Percentiles rank a stretch among this genome's conserved stretches.
phyloP scores from a whole-genome alignment of 2,888 invertebrate species.

The Cephus sareptanus region DNA sequence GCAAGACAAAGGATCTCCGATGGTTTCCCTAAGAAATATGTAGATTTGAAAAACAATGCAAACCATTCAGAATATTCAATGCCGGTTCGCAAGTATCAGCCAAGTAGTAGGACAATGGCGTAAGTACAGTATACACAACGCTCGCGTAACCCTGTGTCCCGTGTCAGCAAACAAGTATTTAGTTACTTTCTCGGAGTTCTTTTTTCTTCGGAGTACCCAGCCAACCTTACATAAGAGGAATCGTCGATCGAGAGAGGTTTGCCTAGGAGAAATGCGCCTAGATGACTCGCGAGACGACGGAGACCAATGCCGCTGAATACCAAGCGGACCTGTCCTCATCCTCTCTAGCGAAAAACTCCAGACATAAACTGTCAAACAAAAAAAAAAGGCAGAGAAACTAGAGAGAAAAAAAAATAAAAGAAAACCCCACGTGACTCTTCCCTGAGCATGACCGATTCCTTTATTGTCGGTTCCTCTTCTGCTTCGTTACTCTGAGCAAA shows the following conservation, averaged over 20 bases:
- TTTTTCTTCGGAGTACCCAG: background rate
- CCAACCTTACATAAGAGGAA: background rate
- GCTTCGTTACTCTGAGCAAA: background rate
- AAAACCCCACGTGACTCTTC: background rate
- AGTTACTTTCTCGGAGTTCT: constrained; percentile 19
- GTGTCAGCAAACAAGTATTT: constrained; percentile 6
- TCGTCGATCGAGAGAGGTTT: background rate
- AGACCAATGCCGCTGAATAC: background rate
- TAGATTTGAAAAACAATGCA: background rate
- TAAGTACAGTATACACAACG: background rate
- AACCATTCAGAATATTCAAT: background rate
- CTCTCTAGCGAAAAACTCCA: background rate
- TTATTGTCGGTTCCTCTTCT: background rate
- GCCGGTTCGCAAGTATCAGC: background rate
- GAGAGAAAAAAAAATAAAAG: background rate
- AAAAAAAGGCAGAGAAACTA: background rate
- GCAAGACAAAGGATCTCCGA: background rate
- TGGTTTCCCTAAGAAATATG: background rate
- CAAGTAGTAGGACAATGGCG: background rate
- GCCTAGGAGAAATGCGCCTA: background rate
- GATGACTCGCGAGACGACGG: background rate
- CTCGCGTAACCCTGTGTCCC: background rate
- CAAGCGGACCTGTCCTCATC: background rate
- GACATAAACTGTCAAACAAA: background rate
- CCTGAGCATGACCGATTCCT: background rate